Conservation (phyloP, 1,140 invertebrate genomes). For the Cataglyphis hispanica region DNA sequence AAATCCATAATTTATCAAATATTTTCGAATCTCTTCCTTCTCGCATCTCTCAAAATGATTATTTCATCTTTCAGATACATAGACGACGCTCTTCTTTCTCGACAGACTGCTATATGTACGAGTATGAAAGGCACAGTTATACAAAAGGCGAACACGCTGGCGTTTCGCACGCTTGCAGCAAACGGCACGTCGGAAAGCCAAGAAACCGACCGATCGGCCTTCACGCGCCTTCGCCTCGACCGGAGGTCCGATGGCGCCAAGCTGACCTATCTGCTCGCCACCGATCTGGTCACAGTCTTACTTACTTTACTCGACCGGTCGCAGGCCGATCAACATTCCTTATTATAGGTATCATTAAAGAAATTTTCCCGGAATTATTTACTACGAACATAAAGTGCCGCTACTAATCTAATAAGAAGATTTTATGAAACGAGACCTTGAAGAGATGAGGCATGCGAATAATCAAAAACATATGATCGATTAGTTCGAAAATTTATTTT, state of each 20-base stretch:
- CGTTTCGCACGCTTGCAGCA: conserved; percentile 50
- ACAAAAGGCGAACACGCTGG: conserved; percentile 42
- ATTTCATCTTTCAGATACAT: not conserved
- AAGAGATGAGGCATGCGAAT: not conserved
- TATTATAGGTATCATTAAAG: not conserved
- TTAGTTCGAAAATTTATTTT: not conserved
- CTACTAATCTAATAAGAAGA: not conserved
- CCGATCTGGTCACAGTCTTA: conserved; percentile 62
- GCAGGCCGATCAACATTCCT: conserved; percentile 38
- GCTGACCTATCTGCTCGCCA: conserved; percentile 80
- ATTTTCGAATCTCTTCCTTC: not conserved
- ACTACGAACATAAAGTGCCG: not conserved
- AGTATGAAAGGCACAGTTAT: not conserved
- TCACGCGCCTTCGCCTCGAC: conserved; percentile 75
- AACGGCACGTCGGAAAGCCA: conserved; percentile 42
- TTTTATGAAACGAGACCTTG: not conserved
- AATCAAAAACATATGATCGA: not conserved
- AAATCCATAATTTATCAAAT: not conserved
- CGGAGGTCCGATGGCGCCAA: conserved; percentile 80
- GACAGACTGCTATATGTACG: not conserved
- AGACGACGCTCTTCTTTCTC: not conserved
- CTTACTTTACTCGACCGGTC: conserved; percentile 56
- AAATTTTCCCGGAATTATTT: not conserved
- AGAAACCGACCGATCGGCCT: conserved; percentile 76
- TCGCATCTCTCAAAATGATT: not conserved